phyloP scores from a whole-genome alignment of 2,888 invertebrate genomes.

The Tenthredo scrophulariae region DNA sequence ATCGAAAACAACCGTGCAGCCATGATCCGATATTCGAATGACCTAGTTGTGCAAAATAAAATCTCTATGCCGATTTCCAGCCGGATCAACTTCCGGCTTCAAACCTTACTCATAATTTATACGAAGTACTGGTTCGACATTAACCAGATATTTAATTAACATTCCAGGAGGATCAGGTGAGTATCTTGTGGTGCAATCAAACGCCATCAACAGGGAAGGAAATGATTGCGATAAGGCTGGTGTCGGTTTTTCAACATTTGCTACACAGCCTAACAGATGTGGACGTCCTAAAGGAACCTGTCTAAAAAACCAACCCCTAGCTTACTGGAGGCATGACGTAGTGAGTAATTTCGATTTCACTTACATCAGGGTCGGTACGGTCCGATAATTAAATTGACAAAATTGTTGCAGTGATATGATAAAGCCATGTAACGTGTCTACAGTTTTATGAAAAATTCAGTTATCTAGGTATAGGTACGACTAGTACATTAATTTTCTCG shows the following conservation, averaged over 20 bases:
- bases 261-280: conserved; percentile 78
- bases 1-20: neutral
- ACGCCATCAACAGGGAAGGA: conserved; percentile 75
- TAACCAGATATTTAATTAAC: neutral
- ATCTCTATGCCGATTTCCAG: neutral
- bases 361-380: neutral
- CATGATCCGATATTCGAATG: neutral
- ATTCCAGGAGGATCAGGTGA: conserved; percentile 75
- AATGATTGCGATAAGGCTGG: conserved; percentile 80
- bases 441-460: neutral
- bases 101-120: neutral
- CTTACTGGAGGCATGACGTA: conserved; percentile 78
- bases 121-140: neutral
- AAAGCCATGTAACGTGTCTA: neutral
- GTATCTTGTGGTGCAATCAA: conserved; percentile 77
- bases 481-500: neutral
- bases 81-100: neutral
- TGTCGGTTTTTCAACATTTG: conserved; percentile 79
- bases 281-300: conserved; percentile 75
- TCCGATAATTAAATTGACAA: conserved; percentile 1
- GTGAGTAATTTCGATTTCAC: conserved; percentile 58
- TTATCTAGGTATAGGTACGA: neutral
- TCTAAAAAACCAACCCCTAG: conserved; percentile 79
- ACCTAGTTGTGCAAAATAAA: neutral
- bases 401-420: neutral